Evolutionary conservation across 2,797 vertebrate genomes (phyloP).

Genomic region (Xenopus petersii): DNA sequence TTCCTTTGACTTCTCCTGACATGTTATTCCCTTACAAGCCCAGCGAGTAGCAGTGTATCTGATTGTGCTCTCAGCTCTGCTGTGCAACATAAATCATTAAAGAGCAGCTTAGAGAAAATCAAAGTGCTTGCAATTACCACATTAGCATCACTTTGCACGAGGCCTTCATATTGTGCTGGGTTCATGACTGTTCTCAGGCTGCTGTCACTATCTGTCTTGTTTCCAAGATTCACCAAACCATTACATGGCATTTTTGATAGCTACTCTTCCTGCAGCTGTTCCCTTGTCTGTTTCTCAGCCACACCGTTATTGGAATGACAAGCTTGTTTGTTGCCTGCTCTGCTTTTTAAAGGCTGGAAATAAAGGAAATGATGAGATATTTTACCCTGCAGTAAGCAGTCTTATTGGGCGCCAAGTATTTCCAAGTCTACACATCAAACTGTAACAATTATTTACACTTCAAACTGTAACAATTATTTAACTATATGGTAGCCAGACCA

Average conservation of each 20-base stretch:
- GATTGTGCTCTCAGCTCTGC: slow-evolving; percentile 36
- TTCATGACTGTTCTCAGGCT: slow-evolving; percentile 24
- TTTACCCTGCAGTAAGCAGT: slow-evolving; percentile 2
- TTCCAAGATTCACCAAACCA: slow-evolving; percentile 32
- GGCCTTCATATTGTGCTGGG: slow-evolving; percentile 15
- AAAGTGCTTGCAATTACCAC: slow-evolving; percentile 55
- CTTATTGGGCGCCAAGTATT: neutral
- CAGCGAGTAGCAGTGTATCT: slow-evolving; percentile 20
- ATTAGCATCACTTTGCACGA: slow-evolving; percentile 55
- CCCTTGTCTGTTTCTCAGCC: slow-evolving; percentile 16
- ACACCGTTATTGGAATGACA: slow-evolving; percentile 13
- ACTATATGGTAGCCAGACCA: too few relatives aligned
- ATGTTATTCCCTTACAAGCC: neutral
- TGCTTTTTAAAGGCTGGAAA: slow-evolving; percentile 7
- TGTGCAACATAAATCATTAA: slow-evolving; percentile 68
- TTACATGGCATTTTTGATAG: slow-evolving; percentile 41
- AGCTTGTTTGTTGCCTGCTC: slow-evolving; percentile 4
- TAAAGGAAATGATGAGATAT: neutral
- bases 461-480: too few relatives aligned
- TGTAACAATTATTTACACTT: too few relatives aligned
- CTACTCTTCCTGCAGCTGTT: slow-evolving; percentile 37
- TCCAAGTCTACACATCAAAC: too few relatives aligned
- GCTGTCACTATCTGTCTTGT: slow-evolving; percentile 47
- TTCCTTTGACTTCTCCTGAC: too few relatives aligned
- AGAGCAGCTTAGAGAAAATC: slow-evolving; percentile 52